Percentiles rank a stretch among this genome's conserved stretches.
These are phyloP conservation scores for Anhinga anhinga DNA, from an alignment of 2,113 vertebrate genomes.

Conservation along the genomic window DNA sequence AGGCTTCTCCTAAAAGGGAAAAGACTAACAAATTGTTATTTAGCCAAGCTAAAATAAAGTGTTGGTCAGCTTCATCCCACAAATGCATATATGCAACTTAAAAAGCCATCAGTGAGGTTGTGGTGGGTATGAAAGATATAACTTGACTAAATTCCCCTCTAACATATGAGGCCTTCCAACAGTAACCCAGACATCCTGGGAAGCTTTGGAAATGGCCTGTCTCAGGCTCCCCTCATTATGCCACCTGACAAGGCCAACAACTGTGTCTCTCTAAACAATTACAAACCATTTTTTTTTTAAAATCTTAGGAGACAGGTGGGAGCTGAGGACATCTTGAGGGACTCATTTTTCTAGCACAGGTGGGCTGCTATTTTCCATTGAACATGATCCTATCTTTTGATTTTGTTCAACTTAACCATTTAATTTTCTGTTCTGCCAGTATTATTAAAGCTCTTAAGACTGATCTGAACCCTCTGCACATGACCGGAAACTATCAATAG, in stretches of 20 bases:
- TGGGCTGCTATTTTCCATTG: background rate
- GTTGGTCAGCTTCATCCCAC: background rate
- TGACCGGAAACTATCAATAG: background rate
- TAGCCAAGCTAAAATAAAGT: background rate
- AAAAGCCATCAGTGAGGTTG: accelerated
- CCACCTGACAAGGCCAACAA: background rate
- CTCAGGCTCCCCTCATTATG: background rate
- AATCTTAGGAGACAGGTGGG: background rate
- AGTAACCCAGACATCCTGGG: background rate
- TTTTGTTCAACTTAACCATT: background rate
- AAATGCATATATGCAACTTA: background rate
- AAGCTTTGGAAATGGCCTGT: background rate
- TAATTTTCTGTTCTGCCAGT: background rate
- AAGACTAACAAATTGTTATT: background rate
- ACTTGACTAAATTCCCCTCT: background rate
- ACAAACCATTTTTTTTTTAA: background rate
- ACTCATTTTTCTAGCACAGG: background rate
- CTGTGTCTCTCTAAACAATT: background rate
- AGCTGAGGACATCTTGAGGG: background rate
- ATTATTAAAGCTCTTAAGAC: background rate
- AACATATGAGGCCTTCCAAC: background rate
- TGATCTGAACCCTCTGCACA: background rate
- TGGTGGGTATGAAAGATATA: background rate
- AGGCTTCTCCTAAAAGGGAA: background rate
- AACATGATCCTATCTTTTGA: background rate